Conservation (phyloP, 2,797 vertebrate genomes). For the Scleropages formosus region DNA sequence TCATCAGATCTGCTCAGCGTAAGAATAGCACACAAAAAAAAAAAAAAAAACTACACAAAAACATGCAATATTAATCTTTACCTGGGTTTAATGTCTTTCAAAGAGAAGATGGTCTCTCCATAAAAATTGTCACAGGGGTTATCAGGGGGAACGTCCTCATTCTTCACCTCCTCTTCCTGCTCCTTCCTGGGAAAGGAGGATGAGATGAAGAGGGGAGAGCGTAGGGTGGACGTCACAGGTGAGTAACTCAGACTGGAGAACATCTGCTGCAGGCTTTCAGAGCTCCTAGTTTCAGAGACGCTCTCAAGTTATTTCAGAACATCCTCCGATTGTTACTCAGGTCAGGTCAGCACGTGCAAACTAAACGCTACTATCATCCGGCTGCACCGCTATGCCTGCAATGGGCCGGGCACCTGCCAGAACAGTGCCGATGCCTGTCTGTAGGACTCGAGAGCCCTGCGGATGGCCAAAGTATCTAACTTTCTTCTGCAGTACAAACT, state of each 20-base stretch:
- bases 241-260: not conserved
- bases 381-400: too few relatives aligned
- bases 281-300: not conserved
- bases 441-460: too few relatives aligned
- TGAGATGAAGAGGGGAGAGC: not conserved
- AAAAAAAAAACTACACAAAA: too few relatives aligned
- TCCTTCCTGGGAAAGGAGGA: constrained; percentile 42
- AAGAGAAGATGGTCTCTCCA: constrained; percentile 68
- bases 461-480: too few relatives aligned
- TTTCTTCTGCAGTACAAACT: too few relatives aligned
- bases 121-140: constrained; percentile 65
- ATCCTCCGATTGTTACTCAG: not conserved
- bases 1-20: not conserved
- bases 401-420: too few relatives aligned
- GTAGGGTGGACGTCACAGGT: not conserved
- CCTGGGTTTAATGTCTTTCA: constrained; percentile 70
- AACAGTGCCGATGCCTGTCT: too few relatives aligned
- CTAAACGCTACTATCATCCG: not conserved
- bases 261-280: not conserved
- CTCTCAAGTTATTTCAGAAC: not conserved
- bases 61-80: constrained; percentile 46
- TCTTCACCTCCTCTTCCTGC: constrained; percentile 49
- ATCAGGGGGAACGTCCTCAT: constrained; percentile 34
- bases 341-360: not conserved
- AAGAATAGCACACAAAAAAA: too few relatives aligned